Base-by-base conservation (phyloP, 2,113 vertebrate species). In the Orthonyx spaldingii region DNA sequence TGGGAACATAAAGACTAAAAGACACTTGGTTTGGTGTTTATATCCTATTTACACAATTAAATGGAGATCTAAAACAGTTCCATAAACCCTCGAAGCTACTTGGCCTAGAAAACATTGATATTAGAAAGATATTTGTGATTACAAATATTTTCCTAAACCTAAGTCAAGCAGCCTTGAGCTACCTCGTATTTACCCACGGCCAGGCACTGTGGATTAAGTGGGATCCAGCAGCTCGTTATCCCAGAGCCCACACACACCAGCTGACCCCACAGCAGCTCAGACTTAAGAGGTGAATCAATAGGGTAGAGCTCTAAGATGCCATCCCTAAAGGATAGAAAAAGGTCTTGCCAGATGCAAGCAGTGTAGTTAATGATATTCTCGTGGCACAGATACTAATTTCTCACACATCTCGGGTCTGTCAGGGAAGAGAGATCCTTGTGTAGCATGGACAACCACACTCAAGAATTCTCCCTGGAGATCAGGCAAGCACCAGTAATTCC, bases 161-260 rank as follows among this genome's bases (percentile, higher is more conserved):
- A 47, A 93, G 55, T 35, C 42, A 82, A 59, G 39, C n/a, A 89
- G 68, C 56, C 47, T 87, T 92, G 72, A 94, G 84, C 84, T 75
- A 33, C 23, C n/a, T 65, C 17, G 0, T 55, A 28, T 96, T 96
- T 93, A 90, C 76, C 76, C 77, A 68, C 0, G 7, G 60, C 13
- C 42, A 92, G 68, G n/a, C 44, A 11, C 30, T 28, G n/a, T 65
- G 89, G 91, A 97, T 95, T 87, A 95, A 95, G 64, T 44, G 56
- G 52, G 72, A 94, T 89, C 26, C 16, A 90, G 57, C 30, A 87
- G 85, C 79, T 90, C 57, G 46, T 70, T 86, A 86, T 39, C 46
- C 82, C 82, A 42, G 50, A 92, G 79, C 90, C 66, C 80, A 65
- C 84, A 57, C 20, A 11, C 4, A 21, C 37, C 30, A 3, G 32